Conservation (phyloP, 2,888 invertebrate species). For the Priapulus caudatus region DNA sequence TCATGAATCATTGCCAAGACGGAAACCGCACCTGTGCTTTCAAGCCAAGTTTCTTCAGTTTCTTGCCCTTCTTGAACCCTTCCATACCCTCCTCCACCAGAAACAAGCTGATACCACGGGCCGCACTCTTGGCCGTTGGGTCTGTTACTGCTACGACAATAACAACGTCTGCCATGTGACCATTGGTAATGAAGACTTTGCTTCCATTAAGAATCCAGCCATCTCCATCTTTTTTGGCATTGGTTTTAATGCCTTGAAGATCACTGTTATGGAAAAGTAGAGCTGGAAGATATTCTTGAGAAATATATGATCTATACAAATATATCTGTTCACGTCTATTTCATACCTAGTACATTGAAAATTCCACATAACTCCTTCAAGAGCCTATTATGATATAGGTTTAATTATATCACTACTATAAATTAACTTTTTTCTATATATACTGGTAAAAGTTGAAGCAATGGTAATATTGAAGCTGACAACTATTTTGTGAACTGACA, state of each 20-base stretch:
- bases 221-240: conserved; percentile 38
- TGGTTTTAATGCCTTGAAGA: conserved; percentile 39
- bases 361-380: no score
- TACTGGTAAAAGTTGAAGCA: no score
- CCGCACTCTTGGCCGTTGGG: conserved; percentile 35
- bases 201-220: conserved; percentile 42
- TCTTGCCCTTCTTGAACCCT: conserved; percentile 40
- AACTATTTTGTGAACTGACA: no score
- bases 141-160: conserved; percentile 41
- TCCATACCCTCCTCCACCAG: conserved; percentile 39
- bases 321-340: no score
- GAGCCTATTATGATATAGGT: no score
- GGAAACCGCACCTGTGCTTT: conserved; percentile 34
- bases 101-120: conserved; percentile 41
- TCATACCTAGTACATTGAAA: no score
- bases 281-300: not conserved
- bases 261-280: conserved; percentile 30
- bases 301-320: no score
- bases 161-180: conserved; percentile 37
- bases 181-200: conserved; percentile 42
- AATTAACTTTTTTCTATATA: no score
- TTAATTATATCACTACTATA: no score
- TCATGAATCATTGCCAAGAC: not conserved
- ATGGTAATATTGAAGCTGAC: no score
- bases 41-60: conserved; percentile 40